Conservation (phyloP, 2,113 vertebrate genomes). For the Felis chaus region DNA sequence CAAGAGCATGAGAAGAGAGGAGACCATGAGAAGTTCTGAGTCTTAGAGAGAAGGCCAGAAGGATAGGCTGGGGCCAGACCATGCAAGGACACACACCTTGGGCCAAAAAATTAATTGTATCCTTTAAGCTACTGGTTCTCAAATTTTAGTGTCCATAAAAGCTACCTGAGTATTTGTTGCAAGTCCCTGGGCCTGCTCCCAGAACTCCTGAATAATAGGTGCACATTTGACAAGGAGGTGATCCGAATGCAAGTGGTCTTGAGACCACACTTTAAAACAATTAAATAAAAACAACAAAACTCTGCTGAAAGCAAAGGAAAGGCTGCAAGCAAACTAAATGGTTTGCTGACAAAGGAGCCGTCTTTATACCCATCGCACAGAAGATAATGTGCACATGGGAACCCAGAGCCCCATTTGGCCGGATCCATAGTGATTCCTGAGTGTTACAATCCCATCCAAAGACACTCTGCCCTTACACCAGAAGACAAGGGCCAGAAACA, state of each 20-base stretch:
- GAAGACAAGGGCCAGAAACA: neutral
- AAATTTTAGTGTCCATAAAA: neutral
- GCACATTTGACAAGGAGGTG: neutral
- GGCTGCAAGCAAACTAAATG: neutral
- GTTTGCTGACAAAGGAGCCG: neutral
- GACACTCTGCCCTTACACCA: neutral
- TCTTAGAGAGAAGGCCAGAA: neutral
- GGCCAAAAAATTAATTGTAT: neutral
- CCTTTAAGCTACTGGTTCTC: neutral
- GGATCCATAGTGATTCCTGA: neutral
- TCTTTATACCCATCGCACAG: neutral
- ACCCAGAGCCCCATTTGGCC: neutral
- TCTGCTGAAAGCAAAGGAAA: neutral
- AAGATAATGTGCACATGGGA: neutral
- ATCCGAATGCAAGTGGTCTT: neutral
- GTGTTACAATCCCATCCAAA: neutral
- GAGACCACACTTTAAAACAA: neutral
- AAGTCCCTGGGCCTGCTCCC: neutral
- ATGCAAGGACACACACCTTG: neutral
- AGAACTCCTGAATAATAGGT: neutral
- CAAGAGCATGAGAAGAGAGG: neutral
- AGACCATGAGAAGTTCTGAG: neutral
- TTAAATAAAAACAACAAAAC: rapidly evolving
- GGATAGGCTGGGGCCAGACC: neutral
- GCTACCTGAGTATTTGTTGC: neutral